Conservation (phyloP, 2,113 vertebrate species). For the Apteryx owenii region DNA sequence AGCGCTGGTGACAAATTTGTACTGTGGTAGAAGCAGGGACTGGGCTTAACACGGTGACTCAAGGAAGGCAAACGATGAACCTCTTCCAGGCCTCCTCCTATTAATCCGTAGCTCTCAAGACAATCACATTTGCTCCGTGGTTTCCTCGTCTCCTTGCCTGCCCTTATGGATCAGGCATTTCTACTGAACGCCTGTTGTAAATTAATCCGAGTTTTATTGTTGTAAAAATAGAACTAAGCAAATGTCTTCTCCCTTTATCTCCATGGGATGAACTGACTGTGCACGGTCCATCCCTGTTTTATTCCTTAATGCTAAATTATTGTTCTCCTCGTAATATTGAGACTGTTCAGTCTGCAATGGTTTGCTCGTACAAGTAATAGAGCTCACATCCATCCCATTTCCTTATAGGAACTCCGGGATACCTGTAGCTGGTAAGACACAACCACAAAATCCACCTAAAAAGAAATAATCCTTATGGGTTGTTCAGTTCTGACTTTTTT, state of each 20-base stretch:
- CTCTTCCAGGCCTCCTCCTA: background rate
- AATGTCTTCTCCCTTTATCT: background rate
- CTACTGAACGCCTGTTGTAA: background rate
- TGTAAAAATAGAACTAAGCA: background rate
- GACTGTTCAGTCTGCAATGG: background rate
- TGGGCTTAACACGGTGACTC: background rate
- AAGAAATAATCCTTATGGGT: no score
- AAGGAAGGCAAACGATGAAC: background rate
- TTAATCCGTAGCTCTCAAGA: background rate
- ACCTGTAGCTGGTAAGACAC: no score
- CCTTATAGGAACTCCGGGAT: no score
- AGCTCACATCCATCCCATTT: no score
- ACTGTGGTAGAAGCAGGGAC: background rate
- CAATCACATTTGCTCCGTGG: background rate
- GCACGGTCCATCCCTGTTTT: background rate
- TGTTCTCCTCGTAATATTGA: background rate
- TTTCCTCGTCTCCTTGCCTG: background rate
- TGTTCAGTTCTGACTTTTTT: no score
- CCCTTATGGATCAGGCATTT: background rate
- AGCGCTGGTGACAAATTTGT: slow-evolving; percentile 27
- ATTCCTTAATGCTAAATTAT: background rate
- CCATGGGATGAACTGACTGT: background rate
- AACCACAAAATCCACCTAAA: no score
- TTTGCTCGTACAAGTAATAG: background rate
- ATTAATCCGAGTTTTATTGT: background rate